Evolutionary conservation across 2,113 vertebrate genomes (phyloP), one percentile per base, ranked within the genome.

Genomic region (Coptodon bakossiorum): DNA sequence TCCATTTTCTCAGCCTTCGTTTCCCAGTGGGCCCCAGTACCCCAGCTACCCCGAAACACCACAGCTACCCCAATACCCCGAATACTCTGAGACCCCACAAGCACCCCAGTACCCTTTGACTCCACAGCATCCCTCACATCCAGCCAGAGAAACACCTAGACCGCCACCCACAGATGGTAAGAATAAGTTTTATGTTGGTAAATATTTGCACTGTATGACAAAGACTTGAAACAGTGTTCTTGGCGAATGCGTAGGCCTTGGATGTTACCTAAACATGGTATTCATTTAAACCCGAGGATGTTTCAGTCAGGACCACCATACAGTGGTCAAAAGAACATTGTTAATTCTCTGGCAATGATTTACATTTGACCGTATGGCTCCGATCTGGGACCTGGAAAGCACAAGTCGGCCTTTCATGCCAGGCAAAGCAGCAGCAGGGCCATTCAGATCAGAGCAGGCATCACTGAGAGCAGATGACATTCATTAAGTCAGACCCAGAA

Each of bases 131-230:
- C 91, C 92, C n/a, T 83, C 80, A 9, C 50, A 84, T 17, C 83
- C 92, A 76, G 90, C n/a, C 71, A 89, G 68, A 52, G 89, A 88
- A 85, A 89, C 88, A 53, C 86, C 82, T 9, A 59, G 43, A 43
- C 80, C 71, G 22, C 82, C 82, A 78, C 24, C 31, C 73, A 50
- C 73, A 5, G 91, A 88, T 85, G 93, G 95, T 96, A 89, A 96
- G 79, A 38, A 68, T 59, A 38, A 14, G 63, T 61, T 52, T 81
- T 29, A 43, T 6, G 29, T 54, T 12, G 61, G 40, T 81, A 85
- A 89, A 88, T 45, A 45, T 86, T 89, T 1, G 50, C 24, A 79
- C 24, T 66, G 2, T 68, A 61, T 79, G 38, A 4, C 34, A 57
- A 84, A 89, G 22, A 61, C 57, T 50, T 59, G 38, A 81, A 84